Evolutionary conservation across 2,888 invertebrate genomes (phyloP), one percentile per base, ranked within the genome.

Genomic region (Drosophila infuscata): DNA sequence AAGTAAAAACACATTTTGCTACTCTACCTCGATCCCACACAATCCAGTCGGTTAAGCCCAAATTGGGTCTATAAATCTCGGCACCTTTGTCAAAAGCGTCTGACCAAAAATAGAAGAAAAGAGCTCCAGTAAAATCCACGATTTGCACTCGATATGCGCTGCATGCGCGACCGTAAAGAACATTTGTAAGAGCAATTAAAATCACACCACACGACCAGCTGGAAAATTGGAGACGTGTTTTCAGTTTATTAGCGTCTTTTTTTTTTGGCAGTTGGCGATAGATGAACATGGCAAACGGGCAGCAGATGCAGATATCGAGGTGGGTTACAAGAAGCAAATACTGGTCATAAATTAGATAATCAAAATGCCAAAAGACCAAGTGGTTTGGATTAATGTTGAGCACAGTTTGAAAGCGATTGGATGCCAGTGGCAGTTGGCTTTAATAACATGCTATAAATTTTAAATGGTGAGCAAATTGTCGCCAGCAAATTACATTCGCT

Each of bases 151-250:
- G 79, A 76, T 73, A 59, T 63, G 73, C 69, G 67, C 53, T 66
- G 71, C 83, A 54, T 36, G 35, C 29, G 36, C 54, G 11, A 38
- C 17, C 29, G 38, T 8, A 82, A 67, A 72, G 76, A 85, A 86
- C 78, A 90, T 90, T 89, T 90, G 86, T 90, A 71, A 66, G 78
- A 76, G 91, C 87, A 88, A 88, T 91, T 91, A 91, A 91, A 88
- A 88, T 90, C 89, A 82, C 88, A 89, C 68, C 61, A 73, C 71
- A 79, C 63, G 69, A 79, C 20, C 67, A 52, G 51, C 43, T 48
- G 33, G 59, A 66, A 75, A 75, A 75, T 64, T 66, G 81, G 53
- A 59, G 76, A 76, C 76, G 76, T 78, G 79, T 70, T 67, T 69
- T 32, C 17, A 41, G 30, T 33, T 25, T 35, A 32, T 43, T 54